Conservation (phyloP, 2,113 vertebrate species). For the Tragelaphus buxtoni region DNA sequence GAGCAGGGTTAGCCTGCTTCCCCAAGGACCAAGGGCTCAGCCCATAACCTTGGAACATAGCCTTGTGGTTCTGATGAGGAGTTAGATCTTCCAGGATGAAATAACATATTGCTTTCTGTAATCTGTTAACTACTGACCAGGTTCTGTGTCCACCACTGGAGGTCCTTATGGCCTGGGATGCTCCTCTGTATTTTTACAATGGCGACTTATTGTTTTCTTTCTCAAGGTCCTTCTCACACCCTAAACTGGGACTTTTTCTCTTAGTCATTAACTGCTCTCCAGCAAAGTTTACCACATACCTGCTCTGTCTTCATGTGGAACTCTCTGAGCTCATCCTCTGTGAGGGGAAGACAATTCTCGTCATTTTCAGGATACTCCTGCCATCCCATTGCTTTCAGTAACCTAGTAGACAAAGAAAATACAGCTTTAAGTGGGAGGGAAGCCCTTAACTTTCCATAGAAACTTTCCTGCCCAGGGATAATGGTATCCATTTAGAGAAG, state of each 20-base stretch:
- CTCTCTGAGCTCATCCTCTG: constrained; percentile 97
- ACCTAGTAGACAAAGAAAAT: constrained; percentile 77
- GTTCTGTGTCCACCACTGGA: background rate
- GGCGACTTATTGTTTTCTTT: background rate
- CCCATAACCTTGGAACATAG: background rate
- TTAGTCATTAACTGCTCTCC: background rate
- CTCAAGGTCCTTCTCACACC: background rate
- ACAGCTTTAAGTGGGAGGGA: background rate
- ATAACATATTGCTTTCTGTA: background rate
- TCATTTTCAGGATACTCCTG: constrained; percentile 99
- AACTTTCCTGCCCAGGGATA: background rate
- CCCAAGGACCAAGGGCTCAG: background rate
- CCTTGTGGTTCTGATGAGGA: background rate
- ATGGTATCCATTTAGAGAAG: background rate
- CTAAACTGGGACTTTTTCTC: background rate
- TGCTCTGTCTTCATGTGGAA: constrained; percentile 98
- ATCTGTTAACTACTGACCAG: background rate
- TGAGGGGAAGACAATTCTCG: constrained; percentile 97
- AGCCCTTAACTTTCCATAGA: background rate
- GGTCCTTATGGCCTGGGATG: background rate
- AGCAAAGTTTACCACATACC: constrained; percentile 77
- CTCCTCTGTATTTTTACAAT: background rate
- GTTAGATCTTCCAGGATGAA: background rate
- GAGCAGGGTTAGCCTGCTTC: background rate
- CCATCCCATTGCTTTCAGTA: constrained; percentile 99